Conservation (phyloP, 2,888 invertebrate species). For the Tetropium fuscum region DNA sequence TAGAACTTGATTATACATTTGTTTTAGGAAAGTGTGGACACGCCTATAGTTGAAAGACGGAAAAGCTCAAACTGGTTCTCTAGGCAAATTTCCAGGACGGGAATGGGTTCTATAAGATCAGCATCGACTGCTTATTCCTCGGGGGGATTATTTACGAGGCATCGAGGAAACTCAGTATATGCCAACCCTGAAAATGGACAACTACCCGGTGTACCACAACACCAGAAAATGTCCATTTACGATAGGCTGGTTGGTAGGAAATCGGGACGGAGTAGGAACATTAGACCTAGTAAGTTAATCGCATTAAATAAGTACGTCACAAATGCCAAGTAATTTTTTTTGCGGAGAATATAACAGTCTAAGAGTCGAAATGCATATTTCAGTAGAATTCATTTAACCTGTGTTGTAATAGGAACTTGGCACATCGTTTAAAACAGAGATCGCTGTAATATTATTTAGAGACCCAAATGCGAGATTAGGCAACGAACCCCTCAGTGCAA, state of each 20-base stretch:
- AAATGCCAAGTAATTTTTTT: constrained; percentile 71
- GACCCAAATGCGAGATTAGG: too few relatives aligned
- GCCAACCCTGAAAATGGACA: constrained; percentile 68
- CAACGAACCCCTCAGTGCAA: too few relatives aligned
- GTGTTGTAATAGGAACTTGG: too few relatives aligned
- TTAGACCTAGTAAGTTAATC: constrained; percentile 44
- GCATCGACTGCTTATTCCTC: constrained; percentile 89
- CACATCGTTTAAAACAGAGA: too few relatives aligned
- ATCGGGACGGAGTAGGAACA: constrained; percentile 72
- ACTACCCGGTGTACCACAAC: constrained; percentile 68
- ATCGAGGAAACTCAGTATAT: constrained; percentile 82
- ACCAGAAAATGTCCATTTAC: constrained; percentile 83
- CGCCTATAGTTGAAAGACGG: constrained; percentile 85
- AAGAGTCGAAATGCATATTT: too few relatives aligned
- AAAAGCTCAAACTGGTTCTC: constrained; percentile 87
- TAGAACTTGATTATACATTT: neutral
- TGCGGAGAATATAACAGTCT: too few relatives aligned
- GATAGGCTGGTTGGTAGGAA: constrained; percentile 86
- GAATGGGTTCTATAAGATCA: constrained; percentile 88
- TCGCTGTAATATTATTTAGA: too few relatives aligned
- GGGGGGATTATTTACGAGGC: constrained; percentile 80
- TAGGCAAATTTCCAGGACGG: constrained; percentile 83
- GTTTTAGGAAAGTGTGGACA: constrained; percentile 88
- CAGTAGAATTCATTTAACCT: too few relatives aligned
- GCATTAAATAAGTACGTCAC: neutral